Conservation (phyloP, 2,888 invertebrate genomes). For the Epistrophella euchroma region DNA sequence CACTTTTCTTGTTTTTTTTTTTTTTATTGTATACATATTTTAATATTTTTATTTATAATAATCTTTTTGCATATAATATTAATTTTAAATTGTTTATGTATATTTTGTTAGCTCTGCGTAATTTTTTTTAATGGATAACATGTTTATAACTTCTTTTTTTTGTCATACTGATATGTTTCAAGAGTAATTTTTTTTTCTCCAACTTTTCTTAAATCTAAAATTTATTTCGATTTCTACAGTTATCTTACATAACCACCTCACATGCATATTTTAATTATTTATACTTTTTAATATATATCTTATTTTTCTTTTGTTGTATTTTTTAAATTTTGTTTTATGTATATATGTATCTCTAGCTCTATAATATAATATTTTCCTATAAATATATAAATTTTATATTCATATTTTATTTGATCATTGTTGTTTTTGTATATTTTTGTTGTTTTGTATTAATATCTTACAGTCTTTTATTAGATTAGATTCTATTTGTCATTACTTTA, state of each 20-base stretch:
- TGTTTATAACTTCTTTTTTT: constrained; percentile 30
- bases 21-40: constrained; percentile 66
- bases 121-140: constrained; percentile 55
- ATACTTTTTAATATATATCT: constrained; percentile 2
- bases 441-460: constrained; percentile 52
- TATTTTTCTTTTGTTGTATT: neutral
- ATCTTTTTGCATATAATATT: constrained; percentile 42
- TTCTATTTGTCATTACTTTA: constrained; percentile 3
- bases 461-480: constrained; percentile 69
- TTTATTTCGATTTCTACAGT: constrained; percentile 45
- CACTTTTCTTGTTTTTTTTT: constrained; percentile 48
- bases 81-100: constrained; percentile 21
- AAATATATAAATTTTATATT: constrained; percentile 68
- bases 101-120: constrained; percentile 43
- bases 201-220: constrained; percentile 43
- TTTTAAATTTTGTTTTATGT: constrained; percentile 28
- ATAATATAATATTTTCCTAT: constrained; percentile 61
- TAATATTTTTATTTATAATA: constrained; percentile 51
- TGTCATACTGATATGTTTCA: constrained; percentile 68
- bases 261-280: constrained; percentile 42
- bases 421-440: constrained; percentile 58
- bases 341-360: constrained; percentile 50
- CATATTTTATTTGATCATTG: constrained; percentile 9
- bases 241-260: constrained; percentile 53
- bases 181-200: constrained; percentile 39